phyloP scores from a whole-genome alignment of 2,888 invertebrate genomes.

The Drosophila melanosoma region DNA sequence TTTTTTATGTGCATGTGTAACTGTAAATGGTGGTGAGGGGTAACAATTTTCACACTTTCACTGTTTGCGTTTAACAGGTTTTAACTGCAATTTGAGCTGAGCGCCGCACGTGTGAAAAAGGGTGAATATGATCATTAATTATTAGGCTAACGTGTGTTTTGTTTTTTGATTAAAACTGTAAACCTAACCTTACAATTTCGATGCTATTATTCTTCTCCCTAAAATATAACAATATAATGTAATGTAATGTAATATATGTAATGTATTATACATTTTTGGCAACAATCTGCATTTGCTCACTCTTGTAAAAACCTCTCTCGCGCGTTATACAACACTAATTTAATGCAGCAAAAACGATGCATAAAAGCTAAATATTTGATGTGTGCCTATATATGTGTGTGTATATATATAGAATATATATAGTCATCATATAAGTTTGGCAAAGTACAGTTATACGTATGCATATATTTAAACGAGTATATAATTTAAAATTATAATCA shows the following conservation, averaged over 20 bases:
- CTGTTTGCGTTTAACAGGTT: constrained; percentile 76
- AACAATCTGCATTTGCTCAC: constrained; percentile 41
- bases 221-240: constrained; percentile 11
- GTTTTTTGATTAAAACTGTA: not conserved
- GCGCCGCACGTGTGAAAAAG: constrained; percentile 45
- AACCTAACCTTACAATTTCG: constrained; percentile 40
- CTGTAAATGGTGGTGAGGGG: constrained; percentile 1
- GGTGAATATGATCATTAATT: constrained; percentile 49
- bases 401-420: constrained; percentile 35
- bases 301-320: constrained; percentile 29
- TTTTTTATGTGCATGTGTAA: constrained; percentile 15
- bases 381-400: constrained; percentile 32
- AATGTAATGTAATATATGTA: no score
- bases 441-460: constrained; percentile 66
- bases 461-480: constrained; percentile 48
- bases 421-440: constrained; percentile 65
- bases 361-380: constrained; percentile 76
- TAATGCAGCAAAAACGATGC: constrained; percentile 66
- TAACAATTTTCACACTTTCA: constrained; percentile 76
- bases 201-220: constrained; percentile 7
- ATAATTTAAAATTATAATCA: constrained; percentile 83
- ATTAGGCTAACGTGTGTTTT: constrained; percentile 24
- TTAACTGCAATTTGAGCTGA: constrained; percentile 55
- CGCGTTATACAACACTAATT: constrained; percentile 74
- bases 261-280: constrained; percentile 53